These are phyloP conservation scores for Meteorus colon DNA, from an alignment of 2,888 invertebrate genomes.

Conservation along the genomic window DNA sequence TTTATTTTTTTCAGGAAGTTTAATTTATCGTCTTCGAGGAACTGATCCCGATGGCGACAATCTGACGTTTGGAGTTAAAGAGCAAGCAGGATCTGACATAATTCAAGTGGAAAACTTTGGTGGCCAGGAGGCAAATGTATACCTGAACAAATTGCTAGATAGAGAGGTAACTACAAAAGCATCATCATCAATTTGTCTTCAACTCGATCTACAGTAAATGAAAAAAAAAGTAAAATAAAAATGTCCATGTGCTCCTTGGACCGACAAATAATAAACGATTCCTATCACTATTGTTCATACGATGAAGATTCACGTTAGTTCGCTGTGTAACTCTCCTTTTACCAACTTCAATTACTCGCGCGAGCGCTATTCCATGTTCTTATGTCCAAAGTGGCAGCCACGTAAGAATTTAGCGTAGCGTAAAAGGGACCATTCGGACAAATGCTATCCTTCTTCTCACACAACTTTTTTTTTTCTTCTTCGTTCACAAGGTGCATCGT, in stretches of 20 bases:
- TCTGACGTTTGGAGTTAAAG: constrained; percentile 86
- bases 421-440: constrained; percentile 54
- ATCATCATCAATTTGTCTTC: background rate
- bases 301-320: constrained; percentile 25
- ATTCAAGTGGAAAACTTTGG: constrained; percentile 88
- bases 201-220: background rate
- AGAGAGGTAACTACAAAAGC: constrained; percentile 80
- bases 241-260: constrained; percentile 26
- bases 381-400: background rate
- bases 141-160: constrained; percentile 91
- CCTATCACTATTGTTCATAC: constrained; percentile 19
- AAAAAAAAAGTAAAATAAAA: constrained; percentile 22
- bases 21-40: constrained; percentile 88
- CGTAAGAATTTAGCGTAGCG: constrained; percentile 50
- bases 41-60: constrained; percentile 90
- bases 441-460: background rate
- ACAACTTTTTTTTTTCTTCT: constrained; percentile 40
- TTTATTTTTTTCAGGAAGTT: constrained; percentile 78
- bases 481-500: constrained; percentile 50
- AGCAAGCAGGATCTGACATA: constrained; percentile 87
- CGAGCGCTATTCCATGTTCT: constrained; percentile 46
- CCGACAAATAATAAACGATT: constrained; percentile 32
- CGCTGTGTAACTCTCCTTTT: constrained; percentile 20
- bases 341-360: constrained; percentile 41
- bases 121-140: constrained; percentile 89